Conservation (phyloP, 2,797 vertebrate species). For the Platalea minor region DNA sequence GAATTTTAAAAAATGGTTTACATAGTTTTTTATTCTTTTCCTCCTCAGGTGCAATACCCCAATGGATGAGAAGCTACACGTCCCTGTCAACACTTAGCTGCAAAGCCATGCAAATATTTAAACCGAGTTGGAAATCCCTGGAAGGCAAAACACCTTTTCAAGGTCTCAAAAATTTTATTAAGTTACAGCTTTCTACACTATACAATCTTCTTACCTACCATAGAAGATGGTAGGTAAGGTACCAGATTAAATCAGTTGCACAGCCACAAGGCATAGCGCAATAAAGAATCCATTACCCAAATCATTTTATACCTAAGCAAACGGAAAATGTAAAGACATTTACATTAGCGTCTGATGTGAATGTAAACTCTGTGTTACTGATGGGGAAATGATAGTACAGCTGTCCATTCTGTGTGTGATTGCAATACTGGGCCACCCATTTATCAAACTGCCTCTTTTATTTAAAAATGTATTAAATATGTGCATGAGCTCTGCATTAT, state of each 20-base stretch:
- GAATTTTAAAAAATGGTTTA: neutral
- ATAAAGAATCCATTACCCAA: conserved; percentile 36
- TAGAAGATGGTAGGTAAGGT: neutral
- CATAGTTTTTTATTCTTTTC: neutral
- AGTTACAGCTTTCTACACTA: conserved; percentile 27
- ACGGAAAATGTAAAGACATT: conserved; percentile 37
- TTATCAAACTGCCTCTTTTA: conserved; percentile 12
- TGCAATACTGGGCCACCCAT: neutral
- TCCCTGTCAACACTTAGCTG: neutral
- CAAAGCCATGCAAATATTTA: neutral
- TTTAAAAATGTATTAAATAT: conserved; percentile 16
- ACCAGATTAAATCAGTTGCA: conserved; percentile 32
- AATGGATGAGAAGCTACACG: neutral
- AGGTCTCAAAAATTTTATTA: neutral
- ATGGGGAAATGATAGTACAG: neutral
- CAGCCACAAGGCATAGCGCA: conserved; percentile 25
- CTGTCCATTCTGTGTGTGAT: neutral
- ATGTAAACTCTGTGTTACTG: neutral
- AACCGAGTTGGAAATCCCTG: neutral
- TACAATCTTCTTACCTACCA: neutral
- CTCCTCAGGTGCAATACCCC: neutral
- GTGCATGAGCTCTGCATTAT: neutral
- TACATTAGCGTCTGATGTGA: neutral
- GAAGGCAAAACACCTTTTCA: conserved; percentile 5
- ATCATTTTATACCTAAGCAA: conserved; percentile 44